Evolutionary conservation across 2,113 vertebrate species (phyloP).

Genomic region (Phrynosoma blainvillii): DNA sequence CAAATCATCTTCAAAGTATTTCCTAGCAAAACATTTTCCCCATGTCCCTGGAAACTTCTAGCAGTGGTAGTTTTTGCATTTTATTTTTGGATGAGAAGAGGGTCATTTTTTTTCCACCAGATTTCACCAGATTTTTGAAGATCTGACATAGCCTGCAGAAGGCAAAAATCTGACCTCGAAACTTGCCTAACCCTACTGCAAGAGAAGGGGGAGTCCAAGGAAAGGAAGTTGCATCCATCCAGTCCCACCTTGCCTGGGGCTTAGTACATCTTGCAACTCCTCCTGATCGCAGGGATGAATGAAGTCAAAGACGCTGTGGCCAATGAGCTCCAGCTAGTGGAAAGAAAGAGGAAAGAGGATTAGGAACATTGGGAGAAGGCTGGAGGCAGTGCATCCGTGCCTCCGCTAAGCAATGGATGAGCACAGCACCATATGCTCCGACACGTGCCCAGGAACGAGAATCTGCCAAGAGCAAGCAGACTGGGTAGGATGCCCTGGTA

Average conservation of each 20-base stretch:
- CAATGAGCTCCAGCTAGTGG: conserved; percentile 85
- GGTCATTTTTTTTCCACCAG: no score
- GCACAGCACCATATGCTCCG: not conserved
- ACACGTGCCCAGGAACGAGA: not conserved
- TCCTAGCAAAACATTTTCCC: no score
- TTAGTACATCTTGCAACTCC: conserved; percentile 85
- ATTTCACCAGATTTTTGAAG: no score
- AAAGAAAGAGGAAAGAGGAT: not conserved
- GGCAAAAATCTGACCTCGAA: no score
- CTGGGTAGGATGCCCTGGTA: not conserved
- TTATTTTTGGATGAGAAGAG: no score
- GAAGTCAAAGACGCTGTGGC: conserved; percentile 87
- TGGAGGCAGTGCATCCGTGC: not conserved
- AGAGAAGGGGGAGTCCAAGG: no score
- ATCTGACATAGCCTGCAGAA: no score
- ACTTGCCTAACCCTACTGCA: no score
- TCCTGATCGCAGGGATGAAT: conserved; percentile 90
- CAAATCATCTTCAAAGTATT: no score
- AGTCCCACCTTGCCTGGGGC: conserved; percentile 77
- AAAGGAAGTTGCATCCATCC: fast-evolving
- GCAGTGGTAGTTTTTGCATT: no score
- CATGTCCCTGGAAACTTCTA: no score
- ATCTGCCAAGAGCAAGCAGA: not conserved
- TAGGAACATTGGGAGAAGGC: not conserved
- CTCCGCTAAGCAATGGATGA: not conserved